A percentile compares a stretch with the other conserved stretches of the same genome.
Conservation (phyloP, 2,888 invertebrate genomes). For the Kryphioiulus occultus region DNA sequence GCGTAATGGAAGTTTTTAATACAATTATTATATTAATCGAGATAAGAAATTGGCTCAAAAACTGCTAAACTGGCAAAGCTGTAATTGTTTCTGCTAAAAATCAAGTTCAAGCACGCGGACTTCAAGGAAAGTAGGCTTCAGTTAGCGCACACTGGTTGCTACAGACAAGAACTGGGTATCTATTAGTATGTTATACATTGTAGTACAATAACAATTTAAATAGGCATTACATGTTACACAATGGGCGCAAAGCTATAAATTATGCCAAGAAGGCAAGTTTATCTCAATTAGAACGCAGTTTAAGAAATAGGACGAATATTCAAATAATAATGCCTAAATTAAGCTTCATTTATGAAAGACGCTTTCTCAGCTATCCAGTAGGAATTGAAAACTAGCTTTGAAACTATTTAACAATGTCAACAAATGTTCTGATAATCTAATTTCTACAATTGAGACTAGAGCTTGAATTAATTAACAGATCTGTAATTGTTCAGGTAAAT, state of each 20-base stretch:
- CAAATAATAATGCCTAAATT: neutral
- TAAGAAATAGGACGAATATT: neutral
- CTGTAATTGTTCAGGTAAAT: too few relatives aligned
- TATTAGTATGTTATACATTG: neutral
- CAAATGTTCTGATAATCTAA: neutral
- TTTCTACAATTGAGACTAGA: neutral
- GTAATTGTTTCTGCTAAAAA: slow-evolving; percentile 11
- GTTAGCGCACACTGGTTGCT: neutral
- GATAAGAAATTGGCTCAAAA: neutral
- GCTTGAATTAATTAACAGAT: neutral
- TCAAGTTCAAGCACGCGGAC: slow-evolving; percentile 1
- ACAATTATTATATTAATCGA: neutral
- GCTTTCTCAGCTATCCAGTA: neutral
- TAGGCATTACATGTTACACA: neutral
- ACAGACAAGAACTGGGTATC: neutral
- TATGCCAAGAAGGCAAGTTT: neutral
- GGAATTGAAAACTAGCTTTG: neutral
- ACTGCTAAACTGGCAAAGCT: neutral
- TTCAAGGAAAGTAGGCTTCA: slow-evolving; percentile 18
- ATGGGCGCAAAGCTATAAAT: slow-evolving; percentile 10
- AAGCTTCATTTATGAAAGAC: neutral
- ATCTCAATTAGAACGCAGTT: neutral
- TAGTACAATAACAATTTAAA: neutral
- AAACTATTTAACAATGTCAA: neutral
- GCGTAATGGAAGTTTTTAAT: neutral